Base-by-base conservation (phyloP, 2,797 vertebrate genomes). In the Mormyrus hasselquistii region DNA sequence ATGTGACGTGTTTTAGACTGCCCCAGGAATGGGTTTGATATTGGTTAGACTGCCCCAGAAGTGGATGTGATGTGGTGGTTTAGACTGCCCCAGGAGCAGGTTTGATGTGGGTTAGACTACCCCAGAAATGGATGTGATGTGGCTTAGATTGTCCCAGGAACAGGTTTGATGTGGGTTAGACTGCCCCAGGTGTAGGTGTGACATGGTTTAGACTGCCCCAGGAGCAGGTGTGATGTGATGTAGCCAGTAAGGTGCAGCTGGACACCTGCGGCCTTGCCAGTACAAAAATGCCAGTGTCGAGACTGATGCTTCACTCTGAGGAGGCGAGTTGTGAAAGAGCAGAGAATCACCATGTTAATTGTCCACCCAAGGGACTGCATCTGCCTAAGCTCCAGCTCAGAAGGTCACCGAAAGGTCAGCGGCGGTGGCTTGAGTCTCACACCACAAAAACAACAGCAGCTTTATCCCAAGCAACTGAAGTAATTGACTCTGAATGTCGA, bases 401-500 rank as follows among this genome's bases (percentile, higher is more conserved):
- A 91, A 92, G 89, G 90, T 93, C 92, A 91, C 92, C 91, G 90
- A 91, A 92, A 92, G 50, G 84, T 53, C 84, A 16, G 91, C 91
- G 90, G 90, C 87, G 89, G 90, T 89, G 62, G 89, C 90, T 89
- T 16, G 34, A 90, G 89, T 91, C 89, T 89, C 87, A 82, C 79
- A 89, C 69, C 87, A 16, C 59, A 90, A 92, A 91, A 91, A 91
- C 91, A 92, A 91, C 90, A 87, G 76, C 86, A 53, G 90, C 88
- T 87, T 90, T 90, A 90, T 92, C 89, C 84, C 14, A 55, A 91
- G 91, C 89, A 91, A 89, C 87, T 90, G 89, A 87, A 91, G 90
- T 93, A 93, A 93, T 92, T 92, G 92, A 90, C 89, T 93, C 90
- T 88, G 87, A 92, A 92, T 92, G 89, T 88, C 87, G 88, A 91